Conservation (phyloP, 2,888 invertebrate genomes). For the Orthosia incerta region DNA sequence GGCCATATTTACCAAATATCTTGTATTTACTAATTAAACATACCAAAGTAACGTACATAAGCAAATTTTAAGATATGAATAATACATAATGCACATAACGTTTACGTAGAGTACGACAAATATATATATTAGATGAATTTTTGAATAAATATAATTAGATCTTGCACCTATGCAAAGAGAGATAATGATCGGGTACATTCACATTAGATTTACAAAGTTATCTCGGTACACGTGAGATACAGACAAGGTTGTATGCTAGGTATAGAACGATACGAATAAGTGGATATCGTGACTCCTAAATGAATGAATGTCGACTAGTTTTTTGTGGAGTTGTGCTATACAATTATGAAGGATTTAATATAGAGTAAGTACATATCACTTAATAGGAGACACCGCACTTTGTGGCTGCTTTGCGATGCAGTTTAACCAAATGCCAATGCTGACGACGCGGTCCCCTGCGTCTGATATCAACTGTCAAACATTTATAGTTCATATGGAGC, state of each 20-base stretch:
- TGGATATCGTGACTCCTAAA: neutral
- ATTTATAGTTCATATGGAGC: no score
- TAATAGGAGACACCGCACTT: neutral
- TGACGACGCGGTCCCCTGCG: neutral
- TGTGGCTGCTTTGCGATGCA: neutral
- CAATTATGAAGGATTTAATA: neutral
- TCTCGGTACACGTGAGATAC: neutral
- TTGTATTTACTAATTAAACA: slow-evolving; percentile 58
- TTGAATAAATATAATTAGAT: slow-evolving; percentile 8
- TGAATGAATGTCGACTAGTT: neutral
- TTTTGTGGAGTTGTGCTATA: neutral
- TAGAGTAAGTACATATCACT: neutral
- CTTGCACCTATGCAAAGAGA: slow-evolving; percentile 35
- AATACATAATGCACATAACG: slow-evolving; percentile 51
- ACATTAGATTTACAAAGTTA: neutral
- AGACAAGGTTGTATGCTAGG: neutral
- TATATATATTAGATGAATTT: slow-evolving; percentile 19
- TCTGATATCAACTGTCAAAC: neutral
- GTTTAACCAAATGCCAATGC: neutral
- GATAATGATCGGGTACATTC: neutral
- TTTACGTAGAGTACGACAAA: slow-evolving; percentile 32
- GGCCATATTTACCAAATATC: slow-evolving; percentile 62
- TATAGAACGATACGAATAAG: neutral
- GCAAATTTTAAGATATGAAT: slow-evolving; percentile 52
- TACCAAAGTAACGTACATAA: slow-evolving; percentile 35